Base-by-base conservation (phyloP, 2,888 invertebrate species). In the Ditylenchus weischeri region DNA sequence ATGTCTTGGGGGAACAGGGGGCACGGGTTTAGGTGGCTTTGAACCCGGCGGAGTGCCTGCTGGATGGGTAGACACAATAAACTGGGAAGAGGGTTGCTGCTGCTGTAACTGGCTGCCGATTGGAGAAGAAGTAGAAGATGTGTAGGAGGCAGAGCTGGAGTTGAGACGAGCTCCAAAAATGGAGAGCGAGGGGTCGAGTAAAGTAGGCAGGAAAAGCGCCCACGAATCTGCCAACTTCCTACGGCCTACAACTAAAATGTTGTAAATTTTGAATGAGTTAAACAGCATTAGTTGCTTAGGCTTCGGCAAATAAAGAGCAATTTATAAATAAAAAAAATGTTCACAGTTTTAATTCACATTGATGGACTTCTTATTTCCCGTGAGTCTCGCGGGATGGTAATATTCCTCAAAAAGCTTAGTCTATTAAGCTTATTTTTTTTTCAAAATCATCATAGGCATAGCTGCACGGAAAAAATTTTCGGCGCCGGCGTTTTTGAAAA, bases 181-280 rank as follows among this genome's bases (percentile, higher is more conserved):
- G 67, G 85, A 85, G n/a, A 84, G 76, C 2, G 83, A 76, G 11
- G 84, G 84, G 69, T 86, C 85, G 15, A 85, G 83, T 51, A 84
- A 83, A 11, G 90, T 88, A 0, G 95, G 96, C 23, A 98, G 86
- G 86, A 90, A 95, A 72, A 93, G 92, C 0, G 93, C 90, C 98
- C 98, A 98, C 79, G 90, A 89, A 84, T 96, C 94, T 0, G 98
- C 92, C 23, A 98, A 86, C 0, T 89, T 87, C 84, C 94, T 92
- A 21, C 96, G 88, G n/a, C 75, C 78, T 70, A 36, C 61, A 72
- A 35, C 29, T 15, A 8, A 43, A 43, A 43, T 43, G 43, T 43
- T 43, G 43, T 43, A 43, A 43, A 43, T 43, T 10, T 43, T 43
- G 43, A 43, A 10, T 43, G 8, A 43, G 43, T 43, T 43, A 43